Evolutionary conservation across 2,888 invertebrate genomes (phyloP), one percentile per base, ranked within the genome.

Genomic region (Orchestes rusci): DNA sequence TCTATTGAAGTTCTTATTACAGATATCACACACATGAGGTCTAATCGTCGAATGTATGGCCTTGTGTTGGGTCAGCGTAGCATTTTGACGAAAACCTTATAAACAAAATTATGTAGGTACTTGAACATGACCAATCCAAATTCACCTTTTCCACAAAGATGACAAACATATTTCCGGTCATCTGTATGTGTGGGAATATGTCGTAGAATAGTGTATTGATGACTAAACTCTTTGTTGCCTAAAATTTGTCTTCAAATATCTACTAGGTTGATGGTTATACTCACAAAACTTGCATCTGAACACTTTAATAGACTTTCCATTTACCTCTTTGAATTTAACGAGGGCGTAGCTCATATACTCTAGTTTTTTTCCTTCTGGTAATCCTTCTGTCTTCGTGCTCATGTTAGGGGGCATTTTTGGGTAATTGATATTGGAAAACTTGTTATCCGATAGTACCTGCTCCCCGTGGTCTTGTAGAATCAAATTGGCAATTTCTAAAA

Each of bases 231-330:
- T 42, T 83, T 77, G 16, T 76, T 71, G 65, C 84, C 84, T 84
- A 56, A 32, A 58, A 36, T 15, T 13, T 3, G 16, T 3, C 13
- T 23, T 36, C 15, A 34, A 2, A 2, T 34, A n/a, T n/a, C n/a
- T n/a, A n/a, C n/a, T n/a, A n/a, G n/a, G n/a, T n/a, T n/a, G 10
- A 23, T 23, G 10, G 23, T 23, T 23, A 5, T 23, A 7, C 79
- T 77, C 62, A 82, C 84, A 84, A 53, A 82, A 79, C 4, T 82
- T 80, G 58, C 84, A 84, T 58, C 83, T 81, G 81, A 82, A 84
- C 2, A 82, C 71, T 60, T 82, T 83, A 23, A 79, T 70, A 3
- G 77, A 78, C 43, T 81, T 75, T 1, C 82, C 83, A 50, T 81
- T 77, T 35, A 77, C 70, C 54, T 82, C 74, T 30, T 81, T 73